Percentiles rank a stretch among this genome's conserved stretches.
Conservation (phyloP, 2,797 vertebrate species). For the Enteromius anoplus region DNA sequence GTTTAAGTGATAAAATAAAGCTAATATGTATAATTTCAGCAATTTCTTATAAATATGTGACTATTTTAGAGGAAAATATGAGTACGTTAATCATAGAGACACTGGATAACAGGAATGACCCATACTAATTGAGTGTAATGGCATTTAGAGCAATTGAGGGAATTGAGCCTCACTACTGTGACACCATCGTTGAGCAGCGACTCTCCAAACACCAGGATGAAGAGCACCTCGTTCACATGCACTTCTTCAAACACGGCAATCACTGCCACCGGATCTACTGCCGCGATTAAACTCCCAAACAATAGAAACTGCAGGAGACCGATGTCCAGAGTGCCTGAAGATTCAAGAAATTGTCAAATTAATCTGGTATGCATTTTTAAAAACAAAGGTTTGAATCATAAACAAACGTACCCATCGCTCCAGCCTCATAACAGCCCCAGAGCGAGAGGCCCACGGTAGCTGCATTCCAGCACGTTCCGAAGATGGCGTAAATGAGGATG, state of each 20-base stretch:
- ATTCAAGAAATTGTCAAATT: background rate
- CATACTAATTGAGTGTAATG: background rate
- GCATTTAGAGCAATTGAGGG: background rate
- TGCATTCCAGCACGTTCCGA: slow-evolving; percentile 82
- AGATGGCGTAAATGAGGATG: slow-evolving; percentile 82
- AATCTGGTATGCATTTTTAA: background rate
- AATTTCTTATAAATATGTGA: too few relatives aligned
- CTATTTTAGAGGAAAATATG: too few relatives aligned
- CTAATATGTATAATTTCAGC: too few relatives aligned
- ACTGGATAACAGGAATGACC: too few relatives aligned
- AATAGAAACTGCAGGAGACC: slow-evolving; percentile 84
- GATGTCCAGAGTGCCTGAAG: slow-evolving; percentile 69
- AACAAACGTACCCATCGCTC: slow-evolving; percentile 46
- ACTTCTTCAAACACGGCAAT: slow-evolving; percentile 88
- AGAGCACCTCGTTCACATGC: slow-evolving; percentile 85
- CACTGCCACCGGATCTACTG: slow-evolving; percentile 82
- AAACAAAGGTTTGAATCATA: too few relatives aligned
- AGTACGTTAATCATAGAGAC: too few relatives aligned
- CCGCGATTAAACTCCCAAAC: slow-evolving; percentile 71
- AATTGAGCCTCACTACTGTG: slow-evolving; percentile 76
- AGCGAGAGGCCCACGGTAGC: slow-evolving; percentile 78
- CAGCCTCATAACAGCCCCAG: slow-evolving; percentile 81
- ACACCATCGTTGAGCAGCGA: slow-evolving; percentile 85
- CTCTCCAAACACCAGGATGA: slow-evolving; percentile 86
- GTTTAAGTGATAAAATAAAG: too few relatives aligned